These are phyloP conservation scores for Episyrphus balteatus DNA, from an alignment of 1,140 invertebrate species.

Conservation along the genomic window DNA sequence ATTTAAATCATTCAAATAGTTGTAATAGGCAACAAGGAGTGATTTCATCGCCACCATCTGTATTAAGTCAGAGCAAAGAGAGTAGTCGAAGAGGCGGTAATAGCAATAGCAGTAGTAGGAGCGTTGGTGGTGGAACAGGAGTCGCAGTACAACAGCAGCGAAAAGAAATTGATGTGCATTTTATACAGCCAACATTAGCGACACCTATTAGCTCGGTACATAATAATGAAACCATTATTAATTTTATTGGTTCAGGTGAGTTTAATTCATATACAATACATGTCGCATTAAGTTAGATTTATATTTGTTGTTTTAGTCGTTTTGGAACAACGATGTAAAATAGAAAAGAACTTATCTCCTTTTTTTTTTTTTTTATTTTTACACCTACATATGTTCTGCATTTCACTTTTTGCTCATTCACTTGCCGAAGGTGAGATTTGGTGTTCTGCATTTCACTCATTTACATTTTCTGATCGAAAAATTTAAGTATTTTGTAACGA, in stretches of 20 bases:
- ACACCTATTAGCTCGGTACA: conserved; percentile 6
- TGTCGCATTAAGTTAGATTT: background rate
- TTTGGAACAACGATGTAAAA: background rate
- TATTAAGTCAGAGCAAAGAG: background rate
- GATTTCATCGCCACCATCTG: background rate
- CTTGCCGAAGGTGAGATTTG: too few species aligned
- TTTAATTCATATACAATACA: conserved; percentile 4
- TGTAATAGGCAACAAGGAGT: conserved; percentile 4
- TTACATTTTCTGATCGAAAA: conserved; percentile 14
- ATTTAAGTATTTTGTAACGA: conserved; percentile 18
- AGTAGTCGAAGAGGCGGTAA: background rate
- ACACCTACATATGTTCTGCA: background rate
- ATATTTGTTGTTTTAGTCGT: background rate
- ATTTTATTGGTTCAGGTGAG: conserved; percentile 44
- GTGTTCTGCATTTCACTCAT: too few species aligned
- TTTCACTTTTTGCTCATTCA: background rate
- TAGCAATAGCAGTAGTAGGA: background rate
- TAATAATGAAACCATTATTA: conserved; percentile 45
- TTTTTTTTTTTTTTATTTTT: background rate
- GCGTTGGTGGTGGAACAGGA: background rate
- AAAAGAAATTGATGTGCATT: conserved; percentile 10
- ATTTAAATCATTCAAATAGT: background rate
- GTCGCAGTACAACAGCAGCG: background rate
- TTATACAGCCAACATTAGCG: conserved; percentile 9
- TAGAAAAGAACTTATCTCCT: background rate